phyloP scores from a whole-genome alignment of 64 coral and sea anemone species.

The Trachythela sp. region DNA sequence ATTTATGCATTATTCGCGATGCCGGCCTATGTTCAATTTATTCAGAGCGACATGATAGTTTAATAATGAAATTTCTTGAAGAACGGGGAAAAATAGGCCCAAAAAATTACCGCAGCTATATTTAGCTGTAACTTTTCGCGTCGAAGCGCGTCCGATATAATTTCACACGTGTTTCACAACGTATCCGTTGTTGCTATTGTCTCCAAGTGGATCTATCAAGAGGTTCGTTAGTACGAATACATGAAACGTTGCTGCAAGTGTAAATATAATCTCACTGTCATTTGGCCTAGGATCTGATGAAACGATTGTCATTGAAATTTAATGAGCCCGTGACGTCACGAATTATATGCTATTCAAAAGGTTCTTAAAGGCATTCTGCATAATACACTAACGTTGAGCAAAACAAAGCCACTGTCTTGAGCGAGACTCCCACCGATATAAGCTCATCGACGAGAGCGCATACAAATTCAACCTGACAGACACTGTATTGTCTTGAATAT shows the following conservation, averaged over 20 bases:
- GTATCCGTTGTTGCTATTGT: neutral
- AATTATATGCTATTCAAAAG: neutral
- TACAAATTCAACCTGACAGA: neutral
- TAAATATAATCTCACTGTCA: neutral
- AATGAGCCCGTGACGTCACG: neutral
- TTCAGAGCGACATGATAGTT: neutral
- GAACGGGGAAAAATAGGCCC: neutral
- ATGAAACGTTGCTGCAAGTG: neutral
- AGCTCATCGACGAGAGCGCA: neutral
- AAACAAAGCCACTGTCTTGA: neutral
- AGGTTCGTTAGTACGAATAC: neutral
- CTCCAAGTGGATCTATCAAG: neutral
- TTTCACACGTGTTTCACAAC: neutral
- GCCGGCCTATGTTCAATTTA: neutral
- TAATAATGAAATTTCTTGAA: neutral
- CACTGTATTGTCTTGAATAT: neutral
- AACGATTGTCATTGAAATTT: neutral
- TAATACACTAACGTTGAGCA: neutral
- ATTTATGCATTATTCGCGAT: neutral
- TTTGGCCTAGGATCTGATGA: neutral
- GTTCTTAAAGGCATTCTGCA: neutral
- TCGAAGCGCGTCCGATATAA: neutral
- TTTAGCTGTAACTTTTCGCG: neutral
- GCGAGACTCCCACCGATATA: neutral
- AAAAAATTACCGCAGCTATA: neutral